Conservation (phyloP, 2,113 vertebrate genomes). For the Pogona vitticeps region DNA sequence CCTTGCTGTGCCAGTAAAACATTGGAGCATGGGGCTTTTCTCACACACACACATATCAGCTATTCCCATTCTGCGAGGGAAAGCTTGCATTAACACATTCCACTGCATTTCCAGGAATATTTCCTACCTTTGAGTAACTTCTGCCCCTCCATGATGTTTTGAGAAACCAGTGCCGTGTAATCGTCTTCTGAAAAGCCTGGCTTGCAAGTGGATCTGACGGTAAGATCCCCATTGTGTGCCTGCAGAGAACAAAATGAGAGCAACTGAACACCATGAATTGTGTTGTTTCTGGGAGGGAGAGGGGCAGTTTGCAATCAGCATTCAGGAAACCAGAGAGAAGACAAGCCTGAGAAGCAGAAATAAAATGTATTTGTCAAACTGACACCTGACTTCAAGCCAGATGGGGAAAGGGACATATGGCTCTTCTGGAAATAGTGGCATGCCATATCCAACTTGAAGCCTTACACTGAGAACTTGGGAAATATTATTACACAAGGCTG, state of each 20-base stretch:
- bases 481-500: neutral
- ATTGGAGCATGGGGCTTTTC: neutral
- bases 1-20: slow-evolving; percentile 48
- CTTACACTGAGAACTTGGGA: neutral
- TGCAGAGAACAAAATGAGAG: slow-evolving; percentile 50
- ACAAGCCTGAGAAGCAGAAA: neutral
- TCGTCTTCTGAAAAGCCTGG: slow-evolving; percentile 79
- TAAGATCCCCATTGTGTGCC: slow-evolving; percentile 76
- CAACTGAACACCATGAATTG: slow-evolving; percentile 26
- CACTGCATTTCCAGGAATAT: slow-evolving; percentile 46
- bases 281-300: neutral
- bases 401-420: neutral
- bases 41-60: neutral
- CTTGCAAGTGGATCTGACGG: slow-evolving; percentile 75
- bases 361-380: neutral
- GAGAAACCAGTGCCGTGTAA: slow-evolving; percentile 76
- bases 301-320: rapidly evolving
- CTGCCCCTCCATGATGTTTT: slow-evolving; percentile 77
- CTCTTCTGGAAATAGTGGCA: neutral
- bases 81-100: neutral
- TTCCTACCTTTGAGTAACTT: slow-evolving; percentile 83
- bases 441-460: neutral
- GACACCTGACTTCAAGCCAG: neutral
- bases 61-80: slow-evolving; percentile 37
- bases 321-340: neutral